Conservation (phyloP, 2,113 vertebrate genomes). For the Colaptes auratus region DNA sequence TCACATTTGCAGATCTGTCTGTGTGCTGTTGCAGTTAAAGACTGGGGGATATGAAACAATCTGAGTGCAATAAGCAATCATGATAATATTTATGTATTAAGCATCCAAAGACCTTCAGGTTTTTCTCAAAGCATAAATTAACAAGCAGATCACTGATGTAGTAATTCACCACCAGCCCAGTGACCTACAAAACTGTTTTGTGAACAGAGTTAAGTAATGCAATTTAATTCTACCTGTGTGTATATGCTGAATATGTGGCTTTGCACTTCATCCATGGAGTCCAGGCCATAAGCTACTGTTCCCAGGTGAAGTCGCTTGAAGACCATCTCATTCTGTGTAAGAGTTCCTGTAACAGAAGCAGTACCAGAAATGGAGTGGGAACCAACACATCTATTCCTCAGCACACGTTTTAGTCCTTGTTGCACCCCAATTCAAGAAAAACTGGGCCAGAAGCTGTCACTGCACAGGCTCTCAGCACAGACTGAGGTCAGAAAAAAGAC, state of each 20-base stretch:
- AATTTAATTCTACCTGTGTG: constrained; percentile 84
- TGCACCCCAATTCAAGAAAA: neutral
- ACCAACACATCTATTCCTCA: fast-evolving
- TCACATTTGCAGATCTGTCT: fast-evolving
- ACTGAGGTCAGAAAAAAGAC: neutral
- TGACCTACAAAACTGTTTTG: neutral
- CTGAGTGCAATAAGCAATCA: neutral
- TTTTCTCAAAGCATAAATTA: neutral
- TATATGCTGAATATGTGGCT: constrained; percentile 97
- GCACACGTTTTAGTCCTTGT: neutral
- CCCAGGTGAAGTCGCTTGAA: constrained; percentile 95
- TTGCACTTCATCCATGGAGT: constrained; percentile 98
- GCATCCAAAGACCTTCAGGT: neutral
- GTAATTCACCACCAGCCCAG: neutral
- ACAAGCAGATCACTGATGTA: neutral
- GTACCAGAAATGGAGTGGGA: neutral
- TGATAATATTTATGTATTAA: neutral
- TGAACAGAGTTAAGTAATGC: neutral
- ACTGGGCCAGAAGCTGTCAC: neutral
- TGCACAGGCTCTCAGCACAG: too few species aligned
- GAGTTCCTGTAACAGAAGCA: constrained; percentile 83
- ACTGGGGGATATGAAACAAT: neutral
- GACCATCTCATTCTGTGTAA: constrained; percentile 98
- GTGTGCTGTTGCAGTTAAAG: neutral
- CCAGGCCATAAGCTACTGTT: constrained; percentile 93